These are phyloP conservation scores for Bombus confusus DNA, from an alignment of 1,140 invertebrate species.

Conservation along the genomic window DNA sequence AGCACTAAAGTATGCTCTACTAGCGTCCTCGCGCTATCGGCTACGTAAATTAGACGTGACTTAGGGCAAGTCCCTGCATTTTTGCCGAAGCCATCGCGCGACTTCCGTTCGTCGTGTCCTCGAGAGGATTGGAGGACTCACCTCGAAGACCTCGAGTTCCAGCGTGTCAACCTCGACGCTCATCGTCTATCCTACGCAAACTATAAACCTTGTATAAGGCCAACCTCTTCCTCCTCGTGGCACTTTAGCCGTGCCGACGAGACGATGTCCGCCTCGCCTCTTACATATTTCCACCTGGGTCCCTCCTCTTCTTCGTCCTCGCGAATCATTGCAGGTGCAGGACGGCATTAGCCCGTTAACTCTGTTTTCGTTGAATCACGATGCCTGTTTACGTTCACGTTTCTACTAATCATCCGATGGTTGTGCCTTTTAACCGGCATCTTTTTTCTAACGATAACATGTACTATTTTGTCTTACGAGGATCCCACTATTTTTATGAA, in stretches of 20 bases:
- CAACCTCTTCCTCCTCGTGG: constrained; percentile 73
- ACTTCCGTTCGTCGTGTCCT: constrained; percentile 63
- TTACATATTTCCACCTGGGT: constrained; percentile 71
- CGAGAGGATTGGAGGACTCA: constrained; percentile 70
- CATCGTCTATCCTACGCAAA: constrained; percentile 77
- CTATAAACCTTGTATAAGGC: constrained; percentile 75
- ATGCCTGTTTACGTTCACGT: constrained; percentile 28
- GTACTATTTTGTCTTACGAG: background rate
- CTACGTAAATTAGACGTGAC: background rate
- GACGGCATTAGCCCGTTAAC: constrained; percentile 62
- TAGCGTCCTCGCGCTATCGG: background rate
- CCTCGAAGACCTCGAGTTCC: constrained; percentile 82
- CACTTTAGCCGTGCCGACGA: constrained; percentile 72
- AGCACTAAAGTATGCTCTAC: background rate
- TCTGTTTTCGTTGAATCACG: constrained; percentile 49
- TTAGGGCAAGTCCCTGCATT: background rate
- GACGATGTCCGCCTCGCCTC: constrained; percentile 71
- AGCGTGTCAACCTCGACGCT: constrained; percentile 78
- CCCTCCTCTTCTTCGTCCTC: constrained; percentile 66
- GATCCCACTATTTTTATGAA: background rate
- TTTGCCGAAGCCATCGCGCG: constrained; percentile 8
- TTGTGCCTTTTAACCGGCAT: constrained; percentile 42
- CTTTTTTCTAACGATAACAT: constrained; percentile 17
- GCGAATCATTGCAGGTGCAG: constrained; percentile 70
- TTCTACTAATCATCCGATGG: constrained; percentile 42